Percentiles rank a stretch among this genome's conserved stretches.
These are phyloP conservation scores for Brevimyrus niger DNA, from an alignment of 2,113 vertebrate genomes.

Conservation along the genomic window DNA sequence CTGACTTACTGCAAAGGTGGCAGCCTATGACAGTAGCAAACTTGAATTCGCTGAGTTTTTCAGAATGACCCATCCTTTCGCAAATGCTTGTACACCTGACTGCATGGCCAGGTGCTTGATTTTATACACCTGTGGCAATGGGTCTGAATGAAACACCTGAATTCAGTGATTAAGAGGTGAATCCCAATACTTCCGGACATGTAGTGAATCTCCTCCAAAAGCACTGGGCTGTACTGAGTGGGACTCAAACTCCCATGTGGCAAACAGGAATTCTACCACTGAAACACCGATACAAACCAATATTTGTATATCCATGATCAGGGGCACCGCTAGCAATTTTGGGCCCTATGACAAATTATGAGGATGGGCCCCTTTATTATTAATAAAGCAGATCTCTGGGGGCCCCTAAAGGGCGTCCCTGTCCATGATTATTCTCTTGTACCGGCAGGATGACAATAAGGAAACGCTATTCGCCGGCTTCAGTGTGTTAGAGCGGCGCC, in stretches of 20 bases:
- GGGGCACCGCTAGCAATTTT: no score
- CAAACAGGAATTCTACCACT: neutral
- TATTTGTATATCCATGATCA: neutral
- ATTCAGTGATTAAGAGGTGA: neutral
- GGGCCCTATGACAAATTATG: no score
- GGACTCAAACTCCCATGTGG: neutral
- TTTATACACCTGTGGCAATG: neutral
- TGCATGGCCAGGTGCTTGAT: neutral
- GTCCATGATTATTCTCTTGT: no score
- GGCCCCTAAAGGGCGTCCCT: no score
- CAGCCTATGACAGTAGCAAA: neutral
- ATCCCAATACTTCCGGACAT: neutral
- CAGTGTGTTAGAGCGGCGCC: neutral
- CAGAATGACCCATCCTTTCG: neutral
- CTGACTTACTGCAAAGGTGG: neutral
- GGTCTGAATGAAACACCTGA: neutral
- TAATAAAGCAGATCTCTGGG: no score
- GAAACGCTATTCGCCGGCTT: neutral
- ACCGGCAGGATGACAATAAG: neutral
- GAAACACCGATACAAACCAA: neutral
- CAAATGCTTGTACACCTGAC: neutral
- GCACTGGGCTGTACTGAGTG: neutral
- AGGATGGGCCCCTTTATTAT: no score
- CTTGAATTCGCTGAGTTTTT: neutral
- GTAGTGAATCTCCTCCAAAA: neutral